A percentile compares a stretch with the other conserved stretches of the same genome.
Evolutionary conservation across 2,888 invertebrate genomes (phyloP).

Genomic region (Meteorus cinctellus): DNA sequence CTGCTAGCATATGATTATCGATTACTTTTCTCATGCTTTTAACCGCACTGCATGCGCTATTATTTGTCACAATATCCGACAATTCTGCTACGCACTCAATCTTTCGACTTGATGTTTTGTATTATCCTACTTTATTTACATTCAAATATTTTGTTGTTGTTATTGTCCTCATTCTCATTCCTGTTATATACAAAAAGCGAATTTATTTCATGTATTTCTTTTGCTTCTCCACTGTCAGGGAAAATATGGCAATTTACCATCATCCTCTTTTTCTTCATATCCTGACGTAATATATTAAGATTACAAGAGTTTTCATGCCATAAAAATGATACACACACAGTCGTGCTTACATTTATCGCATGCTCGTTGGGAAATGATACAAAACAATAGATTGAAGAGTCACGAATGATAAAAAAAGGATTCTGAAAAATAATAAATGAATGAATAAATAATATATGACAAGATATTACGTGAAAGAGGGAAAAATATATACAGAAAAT

Average conservation of each 20-base stretch:
- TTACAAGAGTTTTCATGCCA: neutral
- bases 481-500: neutral
- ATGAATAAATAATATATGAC: neutral
- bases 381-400: neutral
- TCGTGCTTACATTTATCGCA: slow-evolving; percentile 1
- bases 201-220: neutral
- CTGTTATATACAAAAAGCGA: neutral
- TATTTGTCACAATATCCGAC: slow-evolving; percentile 43
- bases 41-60: slow-evolving; percentile 11
- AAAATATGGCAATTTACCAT: neutral
- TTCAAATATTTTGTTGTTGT: too few species aligned
- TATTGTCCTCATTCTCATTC: too few species aligned
- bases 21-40: slow-evolving; percentile 20
- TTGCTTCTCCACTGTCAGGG: neutral
- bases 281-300: too few species aligned
- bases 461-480: neutral
- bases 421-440: neutral
- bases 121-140: neutral
- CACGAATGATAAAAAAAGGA: neutral
- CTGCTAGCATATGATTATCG: slow-evolving; percentile 33
- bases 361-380: neutral
- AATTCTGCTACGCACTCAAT: slow-evolving; percentile 31
- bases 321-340: slow-evolving; percentile 1
- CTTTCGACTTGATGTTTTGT: slow-evolving; percentile 18
- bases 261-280: too few species aligned